These are phyloP conservation scores for Idaea biselata DNA, from an alignment of 2,888 invertebrate species.

Conservation along the genomic window DNA sequence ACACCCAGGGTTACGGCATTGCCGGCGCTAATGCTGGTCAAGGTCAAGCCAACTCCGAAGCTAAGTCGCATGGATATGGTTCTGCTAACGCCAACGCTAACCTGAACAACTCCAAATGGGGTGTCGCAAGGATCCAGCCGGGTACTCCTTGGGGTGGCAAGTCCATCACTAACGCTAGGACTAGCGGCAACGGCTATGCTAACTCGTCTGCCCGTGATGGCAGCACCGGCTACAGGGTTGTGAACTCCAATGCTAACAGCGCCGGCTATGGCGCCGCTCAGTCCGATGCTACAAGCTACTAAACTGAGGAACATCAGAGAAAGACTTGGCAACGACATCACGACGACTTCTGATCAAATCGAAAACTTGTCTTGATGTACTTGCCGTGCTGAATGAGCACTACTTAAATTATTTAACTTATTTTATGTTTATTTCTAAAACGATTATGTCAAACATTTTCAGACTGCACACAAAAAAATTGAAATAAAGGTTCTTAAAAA, in stretches of 20 bases:
- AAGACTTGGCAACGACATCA: constrained; percentile 58
- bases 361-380: constrained; percentile 72
- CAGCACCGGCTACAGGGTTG: constrained; percentile 49
- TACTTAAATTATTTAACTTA: constrained; percentile 45
- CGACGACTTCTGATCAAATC: constrained; percentile 57
- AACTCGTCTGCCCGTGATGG: constrained; percentile 48
- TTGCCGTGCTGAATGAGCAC: constrained; percentile 50
- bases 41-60: constrained; percentile 32
- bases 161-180: constrained; percentile 48
- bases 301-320: constrained; percentile 24
- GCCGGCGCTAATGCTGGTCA: constrained; percentile 15
- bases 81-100: constrained; percentile 39
- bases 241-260: constrained; percentile 54
- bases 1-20: constrained; percentile 30
- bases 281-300: constrained; percentile 55
- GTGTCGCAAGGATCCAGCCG: constrained; percentile 14
- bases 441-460: not conserved
- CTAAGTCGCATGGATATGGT: constrained; percentile 38
- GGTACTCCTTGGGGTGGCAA: constrained; percentile 31
- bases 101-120: constrained; percentile 20
- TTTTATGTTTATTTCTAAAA: constrained; percentile 21
- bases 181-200: constrained; percentile 55
- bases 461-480: not conserved
- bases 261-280: constrained; percentile 52
- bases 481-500: not conserved